Conservation (phyloP, 2,888 invertebrate species). For the Meteorus cinctellus region DNA sequence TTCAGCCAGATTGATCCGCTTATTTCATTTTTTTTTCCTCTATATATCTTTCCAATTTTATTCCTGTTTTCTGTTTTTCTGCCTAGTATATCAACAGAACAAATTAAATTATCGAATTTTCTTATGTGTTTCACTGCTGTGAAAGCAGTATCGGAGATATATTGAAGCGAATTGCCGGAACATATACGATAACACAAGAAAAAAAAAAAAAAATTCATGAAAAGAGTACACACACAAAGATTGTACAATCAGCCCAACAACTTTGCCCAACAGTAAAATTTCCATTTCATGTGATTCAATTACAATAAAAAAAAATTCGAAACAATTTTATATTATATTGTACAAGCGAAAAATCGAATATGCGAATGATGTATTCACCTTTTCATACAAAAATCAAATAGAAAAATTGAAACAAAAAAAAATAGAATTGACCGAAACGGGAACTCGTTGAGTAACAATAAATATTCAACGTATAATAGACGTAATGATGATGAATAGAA, state of each 20-base stretch:
- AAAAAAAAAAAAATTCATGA: neutral
- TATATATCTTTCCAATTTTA: neutral
- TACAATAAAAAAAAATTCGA: neutral
- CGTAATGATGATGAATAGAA: neutral
- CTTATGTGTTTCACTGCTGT: neutral
- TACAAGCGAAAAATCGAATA: too few relatives aligned
- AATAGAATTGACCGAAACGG: neutral
- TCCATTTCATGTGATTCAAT: too few relatives aligned
- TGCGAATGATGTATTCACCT: too few relatives aligned
- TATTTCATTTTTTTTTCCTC: slow-evolving; percentile 11
- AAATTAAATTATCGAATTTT: slow-evolving; percentile 6
- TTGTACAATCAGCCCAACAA: neutral
- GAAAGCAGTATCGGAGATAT: slow-evolving; percentile 4
- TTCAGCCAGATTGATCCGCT: slow-evolving; percentile 22
- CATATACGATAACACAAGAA: neutral
- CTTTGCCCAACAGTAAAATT: neutral
- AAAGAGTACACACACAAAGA: neutral
- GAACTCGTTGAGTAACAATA: too few relatives aligned
- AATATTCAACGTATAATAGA: neutral
- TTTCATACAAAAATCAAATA: too few relatives aligned
- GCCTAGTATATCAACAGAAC: neutral
- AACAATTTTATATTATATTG: neutral
- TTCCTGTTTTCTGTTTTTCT: neutral
- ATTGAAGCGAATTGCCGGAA: neutral
- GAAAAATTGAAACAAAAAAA: neutral